Conservation (phyloP, 2,113 vertebrate genomes). For the Hippocampus abdominalis region DNA sequence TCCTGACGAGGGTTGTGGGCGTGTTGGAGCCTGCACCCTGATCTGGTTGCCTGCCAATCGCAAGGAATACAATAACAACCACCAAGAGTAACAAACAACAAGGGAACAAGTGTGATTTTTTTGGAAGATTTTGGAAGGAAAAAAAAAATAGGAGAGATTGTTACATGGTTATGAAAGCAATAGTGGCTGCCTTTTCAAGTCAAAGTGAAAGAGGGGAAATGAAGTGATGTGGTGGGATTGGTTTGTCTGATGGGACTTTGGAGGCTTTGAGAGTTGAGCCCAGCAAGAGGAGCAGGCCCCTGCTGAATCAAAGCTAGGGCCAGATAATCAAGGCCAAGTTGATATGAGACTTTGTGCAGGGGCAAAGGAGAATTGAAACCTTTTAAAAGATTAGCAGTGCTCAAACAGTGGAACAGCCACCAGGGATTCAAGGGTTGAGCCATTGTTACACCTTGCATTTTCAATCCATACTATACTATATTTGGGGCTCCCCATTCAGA, state of each 20-base stretch:
- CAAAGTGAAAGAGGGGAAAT: constrained; percentile 17
- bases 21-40: background rate
- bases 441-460: constrained; percentile 42
- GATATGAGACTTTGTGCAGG: constrained; percentile 44
- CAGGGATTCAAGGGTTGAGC: constrained; percentile 36
- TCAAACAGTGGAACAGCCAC: constrained; percentile 50
- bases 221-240: constrained; percentile 44
- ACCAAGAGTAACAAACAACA: background rate
- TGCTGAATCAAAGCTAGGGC: constrained; percentile 34
- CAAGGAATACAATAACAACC: background rate
- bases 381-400: constrained; percentile 64
- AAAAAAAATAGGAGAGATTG: constrained; percentile 2
- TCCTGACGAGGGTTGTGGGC: background rate
- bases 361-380: constrained; percentile 57
- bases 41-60: background rate
- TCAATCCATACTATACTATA: constrained; percentile 7
- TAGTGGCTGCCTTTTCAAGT: constrained; percentile 24
- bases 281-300: constrained; percentile 27
- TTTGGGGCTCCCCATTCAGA: constrained; percentile 7
- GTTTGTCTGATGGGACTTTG: constrained; percentile 46
- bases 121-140: background rate
- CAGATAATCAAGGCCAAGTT: constrained; percentile 61
- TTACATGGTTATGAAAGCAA: constrained; percentile 30
- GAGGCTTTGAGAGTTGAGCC: constrained; percentile 18
- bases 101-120: background rate